phyloP scores from a whole-genome alignment of 2,888 invertebrate species.

The Rotaria macrura region DNA sequence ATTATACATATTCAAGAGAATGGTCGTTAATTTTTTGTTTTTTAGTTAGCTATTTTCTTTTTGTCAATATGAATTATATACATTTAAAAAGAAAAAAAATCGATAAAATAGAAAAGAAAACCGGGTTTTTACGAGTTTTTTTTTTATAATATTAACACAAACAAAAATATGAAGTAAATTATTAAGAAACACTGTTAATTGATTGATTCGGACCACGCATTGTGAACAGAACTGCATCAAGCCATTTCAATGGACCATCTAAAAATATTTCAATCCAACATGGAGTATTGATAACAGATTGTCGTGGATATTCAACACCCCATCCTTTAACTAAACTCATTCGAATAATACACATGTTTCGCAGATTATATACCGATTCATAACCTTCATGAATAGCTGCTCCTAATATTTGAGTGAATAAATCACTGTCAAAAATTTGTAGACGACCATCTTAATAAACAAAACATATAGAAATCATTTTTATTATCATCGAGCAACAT shows the following conservation, averaged over 20 bases:
- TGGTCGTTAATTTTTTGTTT: too few relatives aligned
- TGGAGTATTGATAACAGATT: slow-evolving; percentile 95
- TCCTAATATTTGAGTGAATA: slow-evolving; percentile 84
- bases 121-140: background rate
- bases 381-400: slow-evolving; percentile 93
- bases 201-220: slow-evolving; percentile 27
- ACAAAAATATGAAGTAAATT: background rate
- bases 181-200: background rate
- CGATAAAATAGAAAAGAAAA: background rate
- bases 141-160: background rate
- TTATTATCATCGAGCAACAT: background rate
- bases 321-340: slow-evolving; percentile 99
- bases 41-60: too few relatives aligned
- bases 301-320: slow-evolving; percentile 82
- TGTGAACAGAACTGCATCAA: slow-evolving; percentile 56
- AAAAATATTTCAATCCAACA: slow-evolving; percentile 99
- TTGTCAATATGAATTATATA: background rate
- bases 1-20: too few relatives aligned
- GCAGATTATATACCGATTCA: slow-evolving; percentile 92
- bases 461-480: background rate
- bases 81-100: background rate
- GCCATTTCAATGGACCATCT: slow-evolving; percentile 92
- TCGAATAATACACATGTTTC: slow-evolving; percentile 92
- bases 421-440: slow-evolving; percentile 97
- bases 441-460: slow-evolving; percentile 56